These are phyloP conservation scores for Sinosuthora webbiana DNA, from an alignment of 2,113 vertebrate genomes.

Conservation along the genomic window DNA sequence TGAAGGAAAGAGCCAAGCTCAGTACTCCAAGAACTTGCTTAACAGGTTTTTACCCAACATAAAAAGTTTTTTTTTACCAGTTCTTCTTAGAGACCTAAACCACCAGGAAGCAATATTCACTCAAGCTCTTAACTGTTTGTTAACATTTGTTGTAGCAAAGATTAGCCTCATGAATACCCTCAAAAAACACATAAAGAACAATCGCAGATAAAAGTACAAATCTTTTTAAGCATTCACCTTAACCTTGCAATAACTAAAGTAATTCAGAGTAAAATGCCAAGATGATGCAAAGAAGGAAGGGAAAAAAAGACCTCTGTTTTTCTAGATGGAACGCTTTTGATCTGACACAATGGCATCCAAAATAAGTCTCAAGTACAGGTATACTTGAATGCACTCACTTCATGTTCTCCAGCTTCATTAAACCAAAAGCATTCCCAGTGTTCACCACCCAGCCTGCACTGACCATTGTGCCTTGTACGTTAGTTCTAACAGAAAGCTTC, in stretches of 20 bases:
- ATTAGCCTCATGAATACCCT: not conserved
- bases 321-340: not conserved
- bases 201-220: not conserved
- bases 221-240: not conserved
- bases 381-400: not conserved
- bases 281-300: not conserved
- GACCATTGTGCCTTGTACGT: accelerated
- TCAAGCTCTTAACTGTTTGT: not conserved
- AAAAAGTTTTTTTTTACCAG: too few relatives aligned
- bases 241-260: not conserved
- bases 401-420: not conserved
- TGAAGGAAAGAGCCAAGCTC: not conserved
- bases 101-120: not conserved
- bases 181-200: not conserved
- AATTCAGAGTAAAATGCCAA: not conserved
- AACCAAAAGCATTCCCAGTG: not conserved
- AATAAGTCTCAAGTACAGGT: not conserved
- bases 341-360: not conserved
- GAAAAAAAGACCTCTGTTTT: not conserved
- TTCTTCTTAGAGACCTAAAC: not conserved
- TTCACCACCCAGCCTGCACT: accelerated
- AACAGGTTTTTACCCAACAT: not conserved
- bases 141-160: not conserved
- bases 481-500: not conserved
- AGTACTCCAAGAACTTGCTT: not conserved